phyloP scores from a whole-genome alignment of 2,797 vertebrate genomes.

The Poecilia wingei region DNA sequence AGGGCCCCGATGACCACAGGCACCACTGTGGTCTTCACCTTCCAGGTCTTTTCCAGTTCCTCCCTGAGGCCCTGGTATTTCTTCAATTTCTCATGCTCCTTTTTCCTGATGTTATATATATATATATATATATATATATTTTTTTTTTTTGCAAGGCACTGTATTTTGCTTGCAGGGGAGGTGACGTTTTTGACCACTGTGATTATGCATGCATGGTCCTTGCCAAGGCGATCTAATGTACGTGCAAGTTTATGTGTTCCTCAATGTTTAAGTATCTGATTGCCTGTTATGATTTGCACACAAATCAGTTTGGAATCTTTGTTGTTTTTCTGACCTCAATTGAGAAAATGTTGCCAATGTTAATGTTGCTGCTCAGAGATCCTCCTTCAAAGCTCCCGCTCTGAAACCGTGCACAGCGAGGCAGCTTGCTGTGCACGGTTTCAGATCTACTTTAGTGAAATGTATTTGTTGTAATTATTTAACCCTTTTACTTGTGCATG shows the following conservation, averaged over 20 bases:
- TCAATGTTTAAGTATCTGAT: conserved; percentile 17
- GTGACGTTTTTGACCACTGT: conserved; percentile 60
- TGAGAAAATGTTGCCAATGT: conserved; percentile 15
- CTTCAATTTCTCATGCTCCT: too few relatives aligned
- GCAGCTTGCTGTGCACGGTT: conserved; percentile 25
- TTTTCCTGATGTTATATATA: too few relatives aligned
- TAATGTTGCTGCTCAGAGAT: conserved; percentile 10
- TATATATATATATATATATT: not conserved
- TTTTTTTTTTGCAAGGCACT: not conserved
- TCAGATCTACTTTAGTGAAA: conserved; percentile 57
- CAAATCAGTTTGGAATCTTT: not conserved
- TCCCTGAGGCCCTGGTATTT: too few relatives aligned
- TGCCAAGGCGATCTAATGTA: conserved; percentile 32
- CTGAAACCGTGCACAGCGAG: not conserved
- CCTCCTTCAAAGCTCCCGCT: conserved; percentile 14
- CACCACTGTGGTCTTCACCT: too few relatives aligned
- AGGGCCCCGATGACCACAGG: too few relatives aligned
- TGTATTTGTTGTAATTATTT: conserved; percentile 47
- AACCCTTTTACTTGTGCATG: conserved; percentile 22
- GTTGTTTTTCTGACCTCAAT: conserved; percentile 8
- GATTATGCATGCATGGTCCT: conserved; percentile 37
- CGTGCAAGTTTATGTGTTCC: not conserved
- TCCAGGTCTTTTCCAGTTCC: too few relatives aligned
- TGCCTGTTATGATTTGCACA: conserved; percentile 17
- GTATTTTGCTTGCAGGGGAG: not conserved